phyloP scores from a whole-genome alignment of 2,888 invertebrate genomes.

The Lagria hirta region DNA sequence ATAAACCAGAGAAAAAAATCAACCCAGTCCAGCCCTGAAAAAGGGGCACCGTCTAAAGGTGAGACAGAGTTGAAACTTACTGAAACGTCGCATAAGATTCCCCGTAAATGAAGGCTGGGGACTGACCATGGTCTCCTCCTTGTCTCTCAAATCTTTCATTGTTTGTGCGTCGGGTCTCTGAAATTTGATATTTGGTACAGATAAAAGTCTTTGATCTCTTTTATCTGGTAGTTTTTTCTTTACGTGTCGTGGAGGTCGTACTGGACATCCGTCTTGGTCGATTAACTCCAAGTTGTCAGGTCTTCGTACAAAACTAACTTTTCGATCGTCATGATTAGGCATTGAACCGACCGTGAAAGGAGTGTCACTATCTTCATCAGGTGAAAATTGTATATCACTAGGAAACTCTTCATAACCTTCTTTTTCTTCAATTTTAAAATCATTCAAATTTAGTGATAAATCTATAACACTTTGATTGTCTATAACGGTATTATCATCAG shows the following conservation, averaged over 20 bases:
- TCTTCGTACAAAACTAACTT: conserved; percentile 50
- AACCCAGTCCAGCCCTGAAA: background rate
- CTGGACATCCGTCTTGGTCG: conserved; percentile 58
- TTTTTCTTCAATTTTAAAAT: conserved; percentile 31
- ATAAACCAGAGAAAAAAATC: background rate
- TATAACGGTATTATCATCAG: conserved; percentile 48
- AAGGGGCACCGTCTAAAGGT: too few species aligned
- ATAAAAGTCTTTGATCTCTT: conserved; percentile 69
- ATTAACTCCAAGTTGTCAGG: conserved; percentile 68
- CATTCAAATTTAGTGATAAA: conserved; percentile 19
- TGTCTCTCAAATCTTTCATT: conserved; percentile 60
- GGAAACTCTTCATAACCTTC: conserved; percentile 53
- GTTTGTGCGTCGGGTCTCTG: conserved; percentile 56
- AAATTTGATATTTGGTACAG: conserved; percentile 76
- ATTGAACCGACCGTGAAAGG: conserved; percentile 44
- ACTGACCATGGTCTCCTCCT: conserved; percentile 49
- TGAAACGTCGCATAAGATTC: conserved; percentile 80
- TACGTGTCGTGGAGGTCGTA: conserved; percentile 58
- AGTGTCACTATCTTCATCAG: conserved; percentile 35
- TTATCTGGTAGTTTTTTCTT: conserved; percentile 55
- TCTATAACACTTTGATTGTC: conserved; percentile 39
- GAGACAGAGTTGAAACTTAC: conserved; percentile 69
- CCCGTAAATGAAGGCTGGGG: conserved; percentile 65
- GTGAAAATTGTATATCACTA: conserved; percentile 49
- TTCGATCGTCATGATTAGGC: conserved; percentile 41